phyloP scores from a whole-genome alignment of 2,113 vertebrate genomes.

The Tachysurus fulvidraco region DNA sequence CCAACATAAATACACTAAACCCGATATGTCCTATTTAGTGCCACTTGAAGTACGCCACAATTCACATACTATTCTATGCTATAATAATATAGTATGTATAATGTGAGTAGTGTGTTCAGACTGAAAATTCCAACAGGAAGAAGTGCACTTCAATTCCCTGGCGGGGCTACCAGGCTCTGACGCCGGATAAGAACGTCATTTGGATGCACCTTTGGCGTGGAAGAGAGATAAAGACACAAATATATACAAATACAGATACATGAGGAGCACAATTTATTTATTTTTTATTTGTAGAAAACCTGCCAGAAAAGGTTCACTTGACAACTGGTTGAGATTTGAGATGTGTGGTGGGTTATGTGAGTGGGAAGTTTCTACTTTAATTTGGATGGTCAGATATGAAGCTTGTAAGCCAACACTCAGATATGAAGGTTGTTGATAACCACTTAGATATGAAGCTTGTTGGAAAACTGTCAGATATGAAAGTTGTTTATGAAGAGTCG shows the following conservation, averaged over 20 bases:
- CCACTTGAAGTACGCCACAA: background rate
- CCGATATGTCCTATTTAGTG: background rate
- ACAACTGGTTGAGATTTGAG: background rate
- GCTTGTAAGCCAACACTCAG: background rate
- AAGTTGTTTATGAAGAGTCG: background rate
- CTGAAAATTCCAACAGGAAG: too few species aligned
- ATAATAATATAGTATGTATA: too few species aligned
- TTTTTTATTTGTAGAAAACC: background rate
- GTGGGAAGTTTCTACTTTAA: background rate
- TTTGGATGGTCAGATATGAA: background rate
- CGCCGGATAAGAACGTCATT: too few species aligned
- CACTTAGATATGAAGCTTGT: too few species aligned
- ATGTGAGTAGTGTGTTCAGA: too few species aligned
- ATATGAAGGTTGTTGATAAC: background rate
- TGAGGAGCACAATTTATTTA: background rate
- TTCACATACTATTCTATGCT: too few species aligned
- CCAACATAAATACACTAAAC: too few species aligned
- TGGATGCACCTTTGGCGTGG: too few species aligned
- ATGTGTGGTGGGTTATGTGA: background rate
- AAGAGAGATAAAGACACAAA: background rate
- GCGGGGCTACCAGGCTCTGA: too few species aligned
- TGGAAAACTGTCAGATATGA: background rate
- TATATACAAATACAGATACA: background rate
- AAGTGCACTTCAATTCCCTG: too few species aligned
- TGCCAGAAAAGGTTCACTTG: background rate